Conservation (phyloP, 2,888 invertebrate species). For the Euplagia quadripunctaria region DNA sequence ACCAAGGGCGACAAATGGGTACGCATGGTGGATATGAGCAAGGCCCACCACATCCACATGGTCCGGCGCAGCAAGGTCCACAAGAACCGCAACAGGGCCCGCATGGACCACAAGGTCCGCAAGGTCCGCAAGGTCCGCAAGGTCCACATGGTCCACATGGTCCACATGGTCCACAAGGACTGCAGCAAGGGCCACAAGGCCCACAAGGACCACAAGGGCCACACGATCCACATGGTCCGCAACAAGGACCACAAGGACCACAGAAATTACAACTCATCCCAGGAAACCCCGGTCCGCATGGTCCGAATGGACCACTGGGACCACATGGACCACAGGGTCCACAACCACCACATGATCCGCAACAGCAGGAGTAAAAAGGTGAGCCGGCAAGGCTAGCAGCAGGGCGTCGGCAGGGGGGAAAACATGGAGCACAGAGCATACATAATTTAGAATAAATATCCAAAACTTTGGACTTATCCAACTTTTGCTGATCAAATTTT, state of each 20-base stretch:
- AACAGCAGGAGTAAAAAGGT: conserved; percentile 28
- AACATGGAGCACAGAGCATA: neutral
- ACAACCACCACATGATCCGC: conserved; percentile 44
- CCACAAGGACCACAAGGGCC: conserved; percentile 41
- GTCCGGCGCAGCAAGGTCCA: conserved; percentile 9
- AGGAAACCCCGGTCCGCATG: conserved; percentile 32
- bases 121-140: conserved; percentile 30
- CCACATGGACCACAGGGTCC: conserved; percentile 32
- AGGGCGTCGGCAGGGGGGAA: neutral
- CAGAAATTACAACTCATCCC: conserved; percentile 11
- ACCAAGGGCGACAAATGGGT: conserved; percentile 40
- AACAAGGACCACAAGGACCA: conserved; percentile 33
- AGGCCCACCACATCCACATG: conserved; percentile 5
- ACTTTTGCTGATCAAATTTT: neutral
- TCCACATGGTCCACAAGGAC: conserved; percentile 32
- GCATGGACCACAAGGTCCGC: conserved; percentile 41
- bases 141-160: conserved; percentile 30
- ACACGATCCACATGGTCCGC: conserved; percentile 36
- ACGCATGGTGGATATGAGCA: conserved; percentile 16
- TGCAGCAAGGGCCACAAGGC: conserved; percentile 48
- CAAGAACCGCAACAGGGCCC: conserved; percentile 31
- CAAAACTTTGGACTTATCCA: conserved; percentile 13
- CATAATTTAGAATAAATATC: conserved; percentile 19
- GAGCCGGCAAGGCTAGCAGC: neutral
- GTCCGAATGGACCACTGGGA: conserved; percentile 34